Base-by-base conservation (phyloP, 1,140 invertebrate species). In the Pentalonia nigronervosa region DNA sequence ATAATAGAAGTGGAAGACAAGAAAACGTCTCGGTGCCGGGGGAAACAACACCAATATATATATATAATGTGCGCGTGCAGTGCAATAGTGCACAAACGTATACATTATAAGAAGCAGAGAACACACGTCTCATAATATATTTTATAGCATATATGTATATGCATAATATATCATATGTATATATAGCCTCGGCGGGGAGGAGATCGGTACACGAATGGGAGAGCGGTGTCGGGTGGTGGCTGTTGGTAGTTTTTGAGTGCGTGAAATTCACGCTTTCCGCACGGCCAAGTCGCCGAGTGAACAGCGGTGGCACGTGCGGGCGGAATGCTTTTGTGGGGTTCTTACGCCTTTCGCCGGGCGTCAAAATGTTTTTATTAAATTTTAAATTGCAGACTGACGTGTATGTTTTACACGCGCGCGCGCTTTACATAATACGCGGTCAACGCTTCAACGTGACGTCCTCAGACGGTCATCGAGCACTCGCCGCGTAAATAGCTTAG, bases 331-430 rank as follows among this genome's bases (percentile, higher is more conserved):
- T 93, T 93, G 91, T 86, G 76, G 67, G 47, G 30, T 20, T 34
- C 91, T 41, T 76, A n/a, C 60, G 67, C 91, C 47, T 81, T 53
- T 92, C 30, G 76, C 9, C n/a, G 45, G 8, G 91, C 91, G 91
- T 92, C 47, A 92, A 92, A 86, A 93, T 93, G 91, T 93, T 93
- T 93, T 93, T 92, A 92, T 92, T 93, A 83, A 93, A 84, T 93
- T 93, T 93, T 84, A 93, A 93, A 92, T 47, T 53, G 60, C 60
- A 76, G 76, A n/a, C 81, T 89, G 88, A 89, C 91, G 50, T 84
- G 81, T 84, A 83, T 76, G n/a, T 91, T 76, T 91, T 76, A 91
- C n/a, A 91, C 67, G 47, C 50, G 23, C 34, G 34, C 48, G 23
- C 87, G 47, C 50, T 34, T 89, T 45, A 30, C 23, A 60, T 23